Conservation (phyloP, 2,888 invertebrate genomes). For the Agapostemon virescens region DNA sequence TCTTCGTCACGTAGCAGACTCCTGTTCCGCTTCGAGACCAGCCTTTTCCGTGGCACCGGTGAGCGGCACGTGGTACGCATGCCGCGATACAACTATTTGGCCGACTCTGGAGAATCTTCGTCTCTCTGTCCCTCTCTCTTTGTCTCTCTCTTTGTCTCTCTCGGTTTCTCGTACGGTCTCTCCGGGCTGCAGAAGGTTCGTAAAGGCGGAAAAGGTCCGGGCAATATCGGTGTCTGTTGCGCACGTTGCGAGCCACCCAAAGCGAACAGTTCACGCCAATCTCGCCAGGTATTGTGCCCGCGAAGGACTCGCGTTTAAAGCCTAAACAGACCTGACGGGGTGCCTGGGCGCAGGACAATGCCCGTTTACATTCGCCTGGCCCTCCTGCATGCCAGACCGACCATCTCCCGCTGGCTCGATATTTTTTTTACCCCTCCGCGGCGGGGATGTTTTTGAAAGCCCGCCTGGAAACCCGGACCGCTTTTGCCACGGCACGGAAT, state of each 20-base stretch:
- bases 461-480: conserved; percentile 26
- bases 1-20: conserved; percentile 62
- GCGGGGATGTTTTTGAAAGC: conserved; percentile 25
- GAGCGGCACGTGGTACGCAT: conserved; percentile 50
- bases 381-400: conserved; percentile 54
- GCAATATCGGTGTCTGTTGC: conserved; percentile 64
- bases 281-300: conserved; percentile 52
- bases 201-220: not conserved
- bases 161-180: not conserved
- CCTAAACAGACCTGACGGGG: conserved; percentile 70
- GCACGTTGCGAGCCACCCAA: conserved; percentile 72
- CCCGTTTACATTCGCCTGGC: conserved; percentile 8
- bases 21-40: conserved; percentile 21
- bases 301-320: conserved; percentile 72
- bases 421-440: conserved; percentile 40
- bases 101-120: not conserved
- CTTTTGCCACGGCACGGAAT: conserved; percentile 47
- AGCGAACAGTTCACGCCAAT: conserved; percentile 46
- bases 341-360: conserved; percentile 57
- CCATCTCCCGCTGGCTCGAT: conserved; percentile 55
- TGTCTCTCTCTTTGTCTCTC: not conserved
- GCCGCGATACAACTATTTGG: conserved; percentile 30
- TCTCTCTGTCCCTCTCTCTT: not conserved
- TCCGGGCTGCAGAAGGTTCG: not conserved
- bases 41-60: conserved; percentile 25